Base-by-base conservation (phyloP, 2,797 vertebrate genomes). In the Pseudochirops cupreus region DNA sequence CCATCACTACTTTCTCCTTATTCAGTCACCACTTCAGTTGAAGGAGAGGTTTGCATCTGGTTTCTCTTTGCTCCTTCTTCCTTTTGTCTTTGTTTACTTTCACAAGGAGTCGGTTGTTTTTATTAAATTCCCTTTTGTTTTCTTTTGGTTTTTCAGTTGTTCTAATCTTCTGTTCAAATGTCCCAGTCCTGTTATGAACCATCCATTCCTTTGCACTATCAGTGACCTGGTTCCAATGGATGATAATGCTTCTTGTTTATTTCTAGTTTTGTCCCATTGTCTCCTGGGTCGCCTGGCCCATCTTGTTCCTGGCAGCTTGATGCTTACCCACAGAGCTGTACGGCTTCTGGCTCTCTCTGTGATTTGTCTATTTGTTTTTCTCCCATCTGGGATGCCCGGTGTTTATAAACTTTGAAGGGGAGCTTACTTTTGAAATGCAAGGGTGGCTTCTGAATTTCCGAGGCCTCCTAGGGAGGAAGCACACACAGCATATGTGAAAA, bases 31-130 rank as follows among this genome's bases (percentile, higher is more conserved):
- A 1, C 56, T 54, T 56, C 16, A 56, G 18, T 90, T 87, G 59
- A 46, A 39, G 96, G 97, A 97, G 96, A 94, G 55, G 0, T 94
- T 89, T 96, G 97, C 97, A 97, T 98, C 97, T 98, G 98, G 96
- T 98, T 98, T 98, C 96, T 97, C 92, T 99, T 98, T 97, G 94
- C 94, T 46, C 96, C 91, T 94, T 97, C 93, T 93, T 95, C 87
- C 93, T 97, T 97, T 96, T 96, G 96, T 95, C 94, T 97, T 26
- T 97, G 98, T 98, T 98, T 98, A 98, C 96, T 98, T 98, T 98
- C 97, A 93, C 39, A 94, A 98, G 98, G 92, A 98, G 98, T 96
- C 13, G 96, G 96, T 95, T 96, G 96, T 97, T 98, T 98, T 98
- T 97, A 97, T 97, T 96, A 97, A 92, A 96, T 95, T 92, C 96